Evolutionary conservation across 1,140 invertebrate species (phyloP).

Genomic region (Drosophila fuyamai): DNA sequence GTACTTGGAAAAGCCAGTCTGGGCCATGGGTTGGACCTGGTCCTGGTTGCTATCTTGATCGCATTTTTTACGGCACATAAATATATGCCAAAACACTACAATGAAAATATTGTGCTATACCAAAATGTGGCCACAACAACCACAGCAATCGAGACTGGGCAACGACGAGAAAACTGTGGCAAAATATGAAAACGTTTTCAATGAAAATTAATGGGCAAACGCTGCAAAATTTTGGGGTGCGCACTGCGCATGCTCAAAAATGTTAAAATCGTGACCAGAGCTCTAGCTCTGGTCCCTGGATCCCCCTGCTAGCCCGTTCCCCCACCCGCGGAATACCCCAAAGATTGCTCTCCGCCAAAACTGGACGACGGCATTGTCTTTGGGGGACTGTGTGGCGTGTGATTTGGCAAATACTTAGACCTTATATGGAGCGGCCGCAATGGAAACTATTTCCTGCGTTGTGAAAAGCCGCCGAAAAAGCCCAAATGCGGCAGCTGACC

Average conservation of each 20-base stretch:
- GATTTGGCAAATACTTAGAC: slow-evolving; percentile 82
- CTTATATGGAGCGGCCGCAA: slow-evolving; percentile 73
- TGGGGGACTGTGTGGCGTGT: slow-evolving; percentile 64
- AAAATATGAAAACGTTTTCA: slow-evolving; percentile 83
- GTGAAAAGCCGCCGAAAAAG: slow-evolving; percentile 45
- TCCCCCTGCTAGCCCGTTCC: not conserved
- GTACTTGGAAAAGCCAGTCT: slow-evolving; percentile 15
- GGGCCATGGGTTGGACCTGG: slow-evolving; percentile 53
- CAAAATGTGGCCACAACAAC: slow-evolving; percentile 41
- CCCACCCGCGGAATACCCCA: slow-evolving; percentile 16
- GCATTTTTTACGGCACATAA: slow-evolving; percentile 83
- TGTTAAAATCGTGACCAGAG: slow-evolving; percentile 83
- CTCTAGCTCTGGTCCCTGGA: slow-evolving; percentile 26
- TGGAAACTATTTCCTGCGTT: slow-evolving; percentile 78
- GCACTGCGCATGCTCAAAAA: slow-evolving; percentile 80
- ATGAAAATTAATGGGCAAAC: slow-evolving; percentile 83
- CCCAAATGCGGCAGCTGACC: slow-evolving; percentile 32
- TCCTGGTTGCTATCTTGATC: slow-evolving; percentile 74
- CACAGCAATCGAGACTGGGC: slow-evolving; percentile 27
- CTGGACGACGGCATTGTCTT: slow-evolving; percentile 68
- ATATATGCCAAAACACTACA: slow-evolving; percentile 83
- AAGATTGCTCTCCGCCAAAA: slow-evolving; percentile 21
- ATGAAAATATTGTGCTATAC: slow-evolving; percentile 81
- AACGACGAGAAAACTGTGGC: slow-evolving; percentile 65
- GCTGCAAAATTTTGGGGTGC: slow-evolving; percentile 81